phyloP scores from a whole-genome alignment of 1,140 invertebrate species.

The Leptopilina boulardi region DNA sequence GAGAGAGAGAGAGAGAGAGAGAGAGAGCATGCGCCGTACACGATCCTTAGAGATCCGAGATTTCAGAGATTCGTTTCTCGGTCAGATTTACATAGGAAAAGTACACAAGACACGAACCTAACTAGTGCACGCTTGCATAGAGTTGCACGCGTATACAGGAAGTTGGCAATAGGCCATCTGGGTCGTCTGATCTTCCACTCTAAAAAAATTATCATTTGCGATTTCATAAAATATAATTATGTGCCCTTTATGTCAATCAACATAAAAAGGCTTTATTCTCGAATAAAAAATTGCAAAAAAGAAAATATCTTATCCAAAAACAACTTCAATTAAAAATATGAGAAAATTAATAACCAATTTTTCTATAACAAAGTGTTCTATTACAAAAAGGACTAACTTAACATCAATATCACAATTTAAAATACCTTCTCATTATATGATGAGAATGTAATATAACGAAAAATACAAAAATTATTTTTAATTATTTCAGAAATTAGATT shows the following conservation, averaged over 20 bases:
- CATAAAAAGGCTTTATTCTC: no score
- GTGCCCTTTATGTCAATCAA: neutral
- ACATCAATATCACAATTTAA: no score
- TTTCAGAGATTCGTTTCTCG: constrained; percentile 39
- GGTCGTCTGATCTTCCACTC: constrained; percentile 63
- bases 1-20: neutral
- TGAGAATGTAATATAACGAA: no score
- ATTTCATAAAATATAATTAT: constrained; percentile 5
- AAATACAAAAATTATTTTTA: no score
- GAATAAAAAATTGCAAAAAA: no score
- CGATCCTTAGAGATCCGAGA: constrained; percentile 30
- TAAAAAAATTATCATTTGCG: constrained; percentile 38
- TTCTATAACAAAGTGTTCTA: no score
- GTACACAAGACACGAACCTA: constrained; percentile 38
- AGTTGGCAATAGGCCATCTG: constrained; percentile 61
- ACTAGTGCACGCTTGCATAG: constrained; percentile 43
- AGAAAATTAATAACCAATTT: no score
- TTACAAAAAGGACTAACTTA: no score
- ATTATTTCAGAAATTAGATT: no score
- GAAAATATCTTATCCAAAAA: no score
- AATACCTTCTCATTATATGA: no score
- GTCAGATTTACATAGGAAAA: constrained; percentile 37
- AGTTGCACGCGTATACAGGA: constrained; percentile 51
- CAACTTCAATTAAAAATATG: no score
- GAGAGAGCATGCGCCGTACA: neutral